Evolutionary conservation across 2,113 vertebrate species (phyloP).

Genomic region (Oostethus manadensis): DNA sequence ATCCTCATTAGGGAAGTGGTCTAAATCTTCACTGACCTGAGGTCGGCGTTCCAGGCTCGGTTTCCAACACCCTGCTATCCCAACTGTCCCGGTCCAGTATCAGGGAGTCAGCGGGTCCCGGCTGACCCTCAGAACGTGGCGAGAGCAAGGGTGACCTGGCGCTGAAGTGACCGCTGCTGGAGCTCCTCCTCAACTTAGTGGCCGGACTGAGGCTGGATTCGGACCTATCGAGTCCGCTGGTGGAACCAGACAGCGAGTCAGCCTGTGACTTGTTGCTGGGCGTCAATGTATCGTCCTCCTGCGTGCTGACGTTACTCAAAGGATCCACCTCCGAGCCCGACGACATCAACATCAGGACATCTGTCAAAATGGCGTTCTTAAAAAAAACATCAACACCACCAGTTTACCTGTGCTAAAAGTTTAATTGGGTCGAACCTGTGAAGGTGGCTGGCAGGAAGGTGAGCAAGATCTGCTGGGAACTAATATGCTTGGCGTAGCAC

Average conservation of each 20-base stretch:
- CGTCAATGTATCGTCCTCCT: slow-evolving; percentile 59
- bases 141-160: slow-evolving; percentile 43
- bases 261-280: slow-evolving; percentile 55
- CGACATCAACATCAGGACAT: slow-evolving; percentile 79
- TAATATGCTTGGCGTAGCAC: slow-evolving; percentile 86
- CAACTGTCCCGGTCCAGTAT: slow-evolving; percentile 28
- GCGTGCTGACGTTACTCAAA: slow-evolving; percentile 58
- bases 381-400: neutral
- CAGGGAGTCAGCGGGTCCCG: slow-evolving; percentile 3
- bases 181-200: slow-evolving; percentile 23
- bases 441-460: slow-evolving; percentile 88
- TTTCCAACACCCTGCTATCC: slow-evolving; percentile 26
- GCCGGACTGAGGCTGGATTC: slow-evolving; percentile 34
- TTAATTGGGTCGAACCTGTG: slow-evolving; percentile 69
- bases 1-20: too few relatives aligned
- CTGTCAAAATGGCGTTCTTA: slow-evolving; percentile 52
- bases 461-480: slow-evolving; percentile 85
- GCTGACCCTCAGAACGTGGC: slow-evolving; percentile 22
- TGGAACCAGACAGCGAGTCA: slow-evolving; percentile 49
- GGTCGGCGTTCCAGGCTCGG: slow-evolving; percentile 6
- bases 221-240: slow-evolving; percentile 40
- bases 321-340: slow-evolving; percentile 68
- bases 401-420: neutral
- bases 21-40: slow-evolving; percentile 34
- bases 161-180: slow-evolving; percentile 46